A percentile compares a stretch with the other conserved stretches of the same genome.
phyloP scores from a whole-genome alignment of 1,140 invertebrate species.

The Glomeris maerens region DNA sequence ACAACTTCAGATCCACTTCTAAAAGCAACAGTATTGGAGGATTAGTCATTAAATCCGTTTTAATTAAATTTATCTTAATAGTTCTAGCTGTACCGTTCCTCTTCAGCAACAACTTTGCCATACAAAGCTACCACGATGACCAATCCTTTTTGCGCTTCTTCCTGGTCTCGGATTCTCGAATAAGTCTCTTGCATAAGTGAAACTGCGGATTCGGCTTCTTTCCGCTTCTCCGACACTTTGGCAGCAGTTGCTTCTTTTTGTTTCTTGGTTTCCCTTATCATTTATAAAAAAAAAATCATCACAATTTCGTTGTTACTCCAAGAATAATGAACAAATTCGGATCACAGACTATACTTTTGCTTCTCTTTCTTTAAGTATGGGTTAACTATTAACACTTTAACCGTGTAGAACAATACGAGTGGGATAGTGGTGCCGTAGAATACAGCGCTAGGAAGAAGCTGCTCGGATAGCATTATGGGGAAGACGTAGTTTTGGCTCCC shows the following conservation, averaged over 20 bases:
- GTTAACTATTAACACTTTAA: slow-evolving; percentile 75
- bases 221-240: slow-evolving; percentile 58
- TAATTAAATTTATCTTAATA: too few relatives aligned
- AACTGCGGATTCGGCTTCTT: slow-evolving; percentile 67
- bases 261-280: slow-evolving; percentile 30
- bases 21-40: slow-evolving; percentile 22
- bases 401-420: slow-evolving; percentile 55
- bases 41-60: too few relatives aligned
- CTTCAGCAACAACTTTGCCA: slow-evolving; percentile 28
- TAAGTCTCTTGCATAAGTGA: slow-evolving; percentile 62
- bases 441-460: slow-evolving; percentile 69
- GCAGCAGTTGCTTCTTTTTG: slow-evolving; percentile 29
- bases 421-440: slow-evolving; percentile 87
- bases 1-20: slow-evolving; percentile 46
- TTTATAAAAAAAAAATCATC: not conserved
- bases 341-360: slow-evolving; percentile 41
- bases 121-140: slow-evolving; percentile 73
- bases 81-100: not conserved
- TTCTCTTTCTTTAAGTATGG: slow-evolving; percentile 65
- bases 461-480: slow-evolving; percentile 79
- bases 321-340: not conserved
- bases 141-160: slow-evolving; percentile 61
- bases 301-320: too few relatives aligned
- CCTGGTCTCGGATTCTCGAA: slow-evolving; percentile 40
- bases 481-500: slow-evolving; percentile 78